phyloP scores from a whole-genome alignment of 2,888 invertebrate species.

The Noctua janthe region DNA sequence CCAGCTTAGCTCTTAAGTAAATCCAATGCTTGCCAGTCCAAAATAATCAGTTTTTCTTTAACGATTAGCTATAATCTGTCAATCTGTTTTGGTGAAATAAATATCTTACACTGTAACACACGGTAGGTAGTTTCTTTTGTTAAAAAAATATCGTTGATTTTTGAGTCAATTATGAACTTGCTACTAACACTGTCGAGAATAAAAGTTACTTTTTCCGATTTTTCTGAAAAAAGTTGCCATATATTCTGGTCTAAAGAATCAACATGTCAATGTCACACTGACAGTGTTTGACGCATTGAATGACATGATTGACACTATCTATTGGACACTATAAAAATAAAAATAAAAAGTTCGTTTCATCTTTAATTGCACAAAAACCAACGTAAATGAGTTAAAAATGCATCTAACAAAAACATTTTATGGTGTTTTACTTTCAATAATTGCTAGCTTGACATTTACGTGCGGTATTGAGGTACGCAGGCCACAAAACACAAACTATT shows the following conservation, averaged over 20 bases:
- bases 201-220: no score
- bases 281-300: background rate
- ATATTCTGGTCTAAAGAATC: background rate
- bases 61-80: no score
- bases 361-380: background rate
- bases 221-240: no score
- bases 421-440: conserved; percentile 37
- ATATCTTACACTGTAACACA: no score
- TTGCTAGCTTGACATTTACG: conserved; percentile 33
- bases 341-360: conserved; percentile 3
- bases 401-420: conserved; percentile 17
- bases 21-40: background rate
- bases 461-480: conserved; percentile 57
- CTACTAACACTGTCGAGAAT: no score
- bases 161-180: no score
- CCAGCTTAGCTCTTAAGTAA: background rate
- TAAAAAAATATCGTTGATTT: background rate
- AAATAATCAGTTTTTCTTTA: background rate
- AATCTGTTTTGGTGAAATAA: no score
- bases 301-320: conserved; percentile 22
- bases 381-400: conserved; percentile 42
- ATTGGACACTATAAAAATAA: conserved; percentile 12
- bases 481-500: background rate
- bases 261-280: background rate
- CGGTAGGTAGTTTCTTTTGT: background rate